Evolutionary conservation across 2,113 vertebrate genomes (phyloP).

Genomic region (Phaetusa simplex): DNA sequence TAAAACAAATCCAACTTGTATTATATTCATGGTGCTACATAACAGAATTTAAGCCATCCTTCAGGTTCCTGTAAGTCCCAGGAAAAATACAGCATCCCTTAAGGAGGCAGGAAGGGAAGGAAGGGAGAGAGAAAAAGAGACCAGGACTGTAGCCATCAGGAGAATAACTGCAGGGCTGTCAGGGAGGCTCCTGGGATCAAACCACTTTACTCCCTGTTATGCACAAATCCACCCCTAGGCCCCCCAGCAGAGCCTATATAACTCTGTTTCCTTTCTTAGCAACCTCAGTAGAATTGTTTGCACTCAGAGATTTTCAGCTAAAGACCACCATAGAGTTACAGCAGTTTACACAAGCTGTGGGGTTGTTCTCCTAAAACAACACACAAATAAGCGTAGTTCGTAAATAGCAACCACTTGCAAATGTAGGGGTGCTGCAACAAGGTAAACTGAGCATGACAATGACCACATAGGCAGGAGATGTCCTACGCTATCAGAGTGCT

Average conservation of each 20-base stretch:
- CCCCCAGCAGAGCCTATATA: neutral
- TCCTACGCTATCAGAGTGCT: accelerated
- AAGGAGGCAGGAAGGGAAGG: neutral
- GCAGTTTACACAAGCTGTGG: neutral
- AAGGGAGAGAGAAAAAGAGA: neutral
- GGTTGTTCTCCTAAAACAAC: neutral
- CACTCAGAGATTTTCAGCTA: neutral
- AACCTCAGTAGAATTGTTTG: neutral
- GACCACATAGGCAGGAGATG: neutral
- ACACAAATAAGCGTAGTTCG: neutral
- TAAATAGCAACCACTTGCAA: neutral
- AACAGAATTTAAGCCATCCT: neutral
- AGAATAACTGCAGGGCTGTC: neutral
- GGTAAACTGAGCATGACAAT: neutral
- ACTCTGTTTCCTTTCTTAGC: neutral
- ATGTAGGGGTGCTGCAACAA: neutral
- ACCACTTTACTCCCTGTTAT: neutral
- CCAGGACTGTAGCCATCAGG: accelerated
- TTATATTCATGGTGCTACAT: neutral
- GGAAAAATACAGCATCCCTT: neutral
- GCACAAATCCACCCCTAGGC: neutral
- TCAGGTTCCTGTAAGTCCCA: neutral
- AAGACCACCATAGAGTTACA: neutral
- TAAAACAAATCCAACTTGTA: neutral
- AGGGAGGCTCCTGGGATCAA: neutral